Evolutionary conservation across 2,888 invertebrate genomes (phyloP), one percentile per base, ranked within the genome.

Genomic region (Eupithecia insigniata): DNA sequence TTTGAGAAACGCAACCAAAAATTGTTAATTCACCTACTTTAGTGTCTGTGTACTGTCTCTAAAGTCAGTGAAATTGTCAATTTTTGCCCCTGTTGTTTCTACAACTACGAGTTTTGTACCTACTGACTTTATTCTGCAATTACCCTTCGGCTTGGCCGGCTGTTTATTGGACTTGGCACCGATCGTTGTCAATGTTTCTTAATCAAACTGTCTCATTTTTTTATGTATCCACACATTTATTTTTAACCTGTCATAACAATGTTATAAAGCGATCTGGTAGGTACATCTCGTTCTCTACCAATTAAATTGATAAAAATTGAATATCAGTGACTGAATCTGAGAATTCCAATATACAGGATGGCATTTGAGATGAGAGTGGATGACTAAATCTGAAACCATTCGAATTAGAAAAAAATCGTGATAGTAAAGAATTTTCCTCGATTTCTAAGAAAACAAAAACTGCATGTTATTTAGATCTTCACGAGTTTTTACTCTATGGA

Each of bases 151-250:
- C 51, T 28, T 66, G 66, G 46, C 60, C 61, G 60, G 34, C 60
- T 16, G 61, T 66, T 71, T 61, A 66, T 71, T 61, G 61, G 34
- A 71, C 61, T 71, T 67, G 61, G 61, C 70, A 66, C 51, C 66
- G 66, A n/a, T 30, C 58, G 30, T 60, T 70, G 70, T 70, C 70
- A 66, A 61, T 60, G 64, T 69, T 69, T 65, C 43, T 60, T 66
- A 30, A 61, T 43, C 65, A 65, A 43, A 58, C 64, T 51, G 51
- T 62, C 43, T 66, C 43, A 60, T 60, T 61, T 61, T n/a, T 61
- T 65, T 34, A 64, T 64, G 69, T 58, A 30, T n/a, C 30, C 12
- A 16, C 46, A 8, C 16, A 30, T 69, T 26, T 61, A 66, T 61
- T 70, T 61, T 70, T 60, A 61, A 32, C 36, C 36, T 22, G 22